Evolutionary conservation across 2,113 vertebrate genomes (phyloP).

Genomic region (Hirundichthys speculiger): DNA sequence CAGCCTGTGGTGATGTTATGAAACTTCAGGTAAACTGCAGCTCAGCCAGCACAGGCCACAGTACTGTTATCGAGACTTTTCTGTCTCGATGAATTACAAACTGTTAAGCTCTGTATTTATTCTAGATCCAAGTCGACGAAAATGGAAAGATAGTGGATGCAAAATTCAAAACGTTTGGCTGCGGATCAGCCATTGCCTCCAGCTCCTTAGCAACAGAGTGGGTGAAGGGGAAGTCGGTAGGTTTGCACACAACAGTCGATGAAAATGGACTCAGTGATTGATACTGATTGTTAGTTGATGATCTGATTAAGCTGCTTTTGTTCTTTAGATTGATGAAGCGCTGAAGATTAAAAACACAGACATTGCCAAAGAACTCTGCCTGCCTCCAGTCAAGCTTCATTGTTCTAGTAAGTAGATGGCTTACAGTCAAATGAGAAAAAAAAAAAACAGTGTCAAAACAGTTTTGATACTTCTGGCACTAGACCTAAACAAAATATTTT

Average conservation of each 20-base stretch:
- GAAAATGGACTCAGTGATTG: background rate
- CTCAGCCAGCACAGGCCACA: background rate
- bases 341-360: constrained; percentile 93
- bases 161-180: constrained; percentile 93
- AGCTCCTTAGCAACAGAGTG: constrained; percentile 93
- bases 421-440: background rate
- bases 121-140: constrained; percentile 89
- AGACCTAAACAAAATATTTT: too few relatives aligned
- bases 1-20: constrained; percentile 97
- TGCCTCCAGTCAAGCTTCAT: constrained; percentile 96
- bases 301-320: background rate
- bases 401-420: constrained; percentile 90
- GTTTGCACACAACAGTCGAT: constrained; percentile 17
- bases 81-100: too few relatives aligned
- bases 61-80: background rate
- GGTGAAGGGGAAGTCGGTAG: constrained; percentile 97
- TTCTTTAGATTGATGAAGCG: constrained; percentile 91
- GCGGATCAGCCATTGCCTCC: constrained; percentile 93
- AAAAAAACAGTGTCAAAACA: too few relatives aligned
- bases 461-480: too few relatives aligned
- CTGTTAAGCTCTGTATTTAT: background rate
- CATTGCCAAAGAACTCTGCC: constrained; percentile 96
- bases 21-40: constrained; percentile 84
- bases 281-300: background rate
- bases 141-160: constrained; percentile 90